Base-by-base conservation (phyloP, 2,888 invertebrate genomes). In the Eumerus sabulonum region DNA sequence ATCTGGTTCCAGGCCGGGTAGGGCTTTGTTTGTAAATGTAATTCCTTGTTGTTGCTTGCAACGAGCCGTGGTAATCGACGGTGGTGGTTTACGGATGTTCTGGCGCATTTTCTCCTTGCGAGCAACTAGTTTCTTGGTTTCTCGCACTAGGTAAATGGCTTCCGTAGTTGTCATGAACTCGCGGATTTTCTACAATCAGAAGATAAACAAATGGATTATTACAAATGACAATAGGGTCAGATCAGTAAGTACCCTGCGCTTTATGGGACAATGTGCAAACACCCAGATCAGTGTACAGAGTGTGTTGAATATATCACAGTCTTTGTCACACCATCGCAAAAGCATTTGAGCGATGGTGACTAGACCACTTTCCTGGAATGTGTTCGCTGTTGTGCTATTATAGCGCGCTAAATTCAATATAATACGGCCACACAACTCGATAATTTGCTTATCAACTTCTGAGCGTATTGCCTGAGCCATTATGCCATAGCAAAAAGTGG, bases 201-300 rank as follows among this genome's bases (percentile, higher is more conserved):
- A 53, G 38, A 42, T n/a, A n/a, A n/a, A n/a, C n/a, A n/a, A n/a
- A n/a, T n/a, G n/a, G n/a, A n/a, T n/a, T n/a, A n/a, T n/a, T n/a
- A n/a, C n/a, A n/a, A n/a, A n/a, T n/a, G n/a, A n/a, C n/a, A n/a
- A n/a, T n/a, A n/a, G n/a, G n/a, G n/a, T n/a, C n/a, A n/a, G n/a
- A n/a, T n/a, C n/a, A n/a, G n/a, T n/a, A n/a, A n/a, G n/a, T 81
- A 88, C 89, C 82, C 82, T 81, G 59, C 86, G 85, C 73, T 89
- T 88, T 17, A 84, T 83, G 12, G 86, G 85, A 42, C 86, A 87
- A 72, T 89, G 88, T 0, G 87, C 89, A 85, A 93, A 93, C 11
- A 93, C 87, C 93, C 93, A 94, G 44, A 94, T 86, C 36, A 93
- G 90, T 0, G 94, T 93, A 56, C 92, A 91, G 27, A 94, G 86